Base-by-base conservation (phyloP, 2,113 vertebrate species). In the Conger conger region DNA sequence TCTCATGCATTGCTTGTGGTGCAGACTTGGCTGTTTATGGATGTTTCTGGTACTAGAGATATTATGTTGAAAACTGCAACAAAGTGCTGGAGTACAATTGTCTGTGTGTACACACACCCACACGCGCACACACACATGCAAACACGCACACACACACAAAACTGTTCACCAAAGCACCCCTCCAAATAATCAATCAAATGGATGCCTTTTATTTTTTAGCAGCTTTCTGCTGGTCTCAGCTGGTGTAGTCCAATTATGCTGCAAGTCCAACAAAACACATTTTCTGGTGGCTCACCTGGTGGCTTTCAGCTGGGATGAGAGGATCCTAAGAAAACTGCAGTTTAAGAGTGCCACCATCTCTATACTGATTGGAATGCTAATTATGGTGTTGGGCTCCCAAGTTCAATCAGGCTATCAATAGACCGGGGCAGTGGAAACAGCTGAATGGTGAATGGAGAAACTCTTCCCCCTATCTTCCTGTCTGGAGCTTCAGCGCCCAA, bases 221-320 rank as follows among this genome's bases (percentile, higher is more conserved):
- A 33, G 68, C n/a, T 13, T 73, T 73, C 68, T 33, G 57, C 9
- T 73, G n/a, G 20, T 73, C 68, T 73, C 11, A 63, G 57, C 57
- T 73, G 68, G 8, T 73, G 5, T 63, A 3, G 57, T 33, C 68
- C 27, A 18, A 68, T 68, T 68, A 68, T 68, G 4, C 6, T n/a
- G 3, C 27, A 73, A 5, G 33, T 73, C 78, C 85, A 77, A 87
- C 88, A 84, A n/a, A 87, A 89, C 86, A 88, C 89, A 89, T 90
- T 88, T n/a, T 90, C 87, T 88, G 83, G 88, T 85, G 85, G 87
- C 89, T 87, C 85, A 76, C 80, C 82, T 86, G 85, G 86, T 79
- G 80, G 89, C 86, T 81, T 79, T 85, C 82, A 85, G 88, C 87
- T 87, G 88, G 81, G 90, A 82, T 17, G 84, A 81, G 83, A 86